phyloP scores from a whole-genome alignment of 2,888 invertebrate species.

The Amblyteles armatorius region DNA sequence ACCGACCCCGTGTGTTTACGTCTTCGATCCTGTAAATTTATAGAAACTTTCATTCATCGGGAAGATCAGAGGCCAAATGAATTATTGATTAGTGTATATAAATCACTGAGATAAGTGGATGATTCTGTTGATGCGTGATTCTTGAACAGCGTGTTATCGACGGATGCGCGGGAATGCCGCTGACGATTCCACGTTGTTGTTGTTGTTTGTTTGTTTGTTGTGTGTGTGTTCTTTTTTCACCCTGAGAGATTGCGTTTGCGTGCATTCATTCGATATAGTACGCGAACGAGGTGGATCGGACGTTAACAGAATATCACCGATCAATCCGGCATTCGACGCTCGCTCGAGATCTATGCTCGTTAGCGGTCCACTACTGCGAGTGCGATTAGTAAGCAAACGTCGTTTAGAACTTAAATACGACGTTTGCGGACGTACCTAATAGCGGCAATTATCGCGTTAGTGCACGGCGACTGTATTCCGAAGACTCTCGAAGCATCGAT shows the following conservation, averaged over 20 bases:
- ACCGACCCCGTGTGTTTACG: neutral
- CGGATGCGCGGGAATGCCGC: constrained; percentile 59
- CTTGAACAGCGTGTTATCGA: constrained; percentile 38
- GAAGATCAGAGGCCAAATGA: constrained; percentile 23
- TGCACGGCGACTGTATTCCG: constrained; percentile 74
- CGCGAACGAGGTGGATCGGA: constrained; percentile 25
- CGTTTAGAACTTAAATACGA: constrained; percentile 82
- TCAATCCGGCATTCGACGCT: constrained; percentile 52
- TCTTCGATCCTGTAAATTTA: neutral
- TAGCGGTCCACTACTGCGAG: constrained; percentile 32
- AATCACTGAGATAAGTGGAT: constrained; percentile 5
- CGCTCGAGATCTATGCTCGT: constrained; percentile 50
- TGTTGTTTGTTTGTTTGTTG: constrained; percentile 18
- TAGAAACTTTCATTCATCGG: neutral
- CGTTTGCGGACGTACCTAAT: constrained; percentile 80
- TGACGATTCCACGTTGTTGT: constrained; percentile 24
- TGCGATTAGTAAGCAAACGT: constrained; percentile 80
- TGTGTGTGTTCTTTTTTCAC: constrained; percentile 32
- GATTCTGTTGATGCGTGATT: neutral
- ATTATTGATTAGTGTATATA: constrained; percentile 29
- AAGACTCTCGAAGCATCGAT: constrained; percentile 62
- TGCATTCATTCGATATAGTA: constrained; percentile 28
- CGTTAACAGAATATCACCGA: constrained; percentile 8
- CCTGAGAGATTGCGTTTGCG: constrained; percentile 52
- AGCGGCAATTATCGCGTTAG: constrained; percentile 84